Base-by-base conservation (phyloP, 2,797 vertebrate genomes). In the Pteronotus mesoamericanus region DNA sequence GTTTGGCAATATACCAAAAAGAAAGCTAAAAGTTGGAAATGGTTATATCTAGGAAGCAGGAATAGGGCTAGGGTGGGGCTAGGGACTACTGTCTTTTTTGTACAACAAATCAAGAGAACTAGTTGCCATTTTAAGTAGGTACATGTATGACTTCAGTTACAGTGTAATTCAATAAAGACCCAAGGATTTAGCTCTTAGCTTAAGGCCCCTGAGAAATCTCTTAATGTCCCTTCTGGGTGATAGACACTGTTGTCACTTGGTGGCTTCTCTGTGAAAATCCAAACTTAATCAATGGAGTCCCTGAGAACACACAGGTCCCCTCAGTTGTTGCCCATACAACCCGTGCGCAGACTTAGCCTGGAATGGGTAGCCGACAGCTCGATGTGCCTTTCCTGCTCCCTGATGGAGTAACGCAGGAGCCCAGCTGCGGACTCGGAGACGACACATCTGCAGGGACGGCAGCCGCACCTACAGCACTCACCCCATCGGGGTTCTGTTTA, bases 401-500 rank as follows among this genome's bases (percentile, higher is more conserved):
- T 5, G 22, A 3, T 37, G 39, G 39, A 74, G 46, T 24, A 12
- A 32, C 21, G 8, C 1, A 4, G 53, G 55, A 2, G 24, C 18
- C 61, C 10, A 26, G n/a, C 15, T 10, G 1, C 37, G 24, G 80
- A 12, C 11, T 22, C 39, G 1, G 57, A 16, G 64, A 29, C 0
- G 9, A 64, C 8, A 6, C 0, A 0, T 22, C 64, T 11, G 9
- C 46, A 29, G 55, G 0, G 39, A 48, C 22, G 3, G 19, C 24
- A 34, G 79, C 26, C 9, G 10, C 5, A 48, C 3, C n/a, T 5
- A 6, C 16, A 19, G 19, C 55, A 26, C n/a, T 29, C 37, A 2
- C 32, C 34, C 46, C 22, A 22, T 3, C 71, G 3, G 32, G 8
- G 21, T 39, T 83, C 72, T n/a, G 19, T 29, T 37, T 34, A 6